phyloP scores from a whole-genome alignment of 2,797 vertebrate genomes.

The Sphaeramia orbicularis region DNA sequence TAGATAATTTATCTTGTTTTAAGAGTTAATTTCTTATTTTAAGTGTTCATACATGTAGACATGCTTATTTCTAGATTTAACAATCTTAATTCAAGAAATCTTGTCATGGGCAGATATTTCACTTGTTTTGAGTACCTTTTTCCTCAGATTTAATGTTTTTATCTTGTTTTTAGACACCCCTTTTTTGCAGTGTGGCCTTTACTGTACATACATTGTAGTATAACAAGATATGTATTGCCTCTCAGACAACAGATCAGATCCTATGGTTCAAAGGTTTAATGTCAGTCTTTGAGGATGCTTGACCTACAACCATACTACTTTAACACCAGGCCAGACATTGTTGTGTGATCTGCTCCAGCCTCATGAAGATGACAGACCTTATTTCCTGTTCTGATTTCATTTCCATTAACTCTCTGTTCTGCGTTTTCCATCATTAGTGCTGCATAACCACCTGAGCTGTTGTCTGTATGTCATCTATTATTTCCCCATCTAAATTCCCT shows the following conservation, averaged over 20 bases:
- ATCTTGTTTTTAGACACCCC: too few relatives aligned
- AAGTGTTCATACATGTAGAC: too few relatives aligned
- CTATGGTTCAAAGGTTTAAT: not conserved
- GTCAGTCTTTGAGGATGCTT: conserved; percentile 11
- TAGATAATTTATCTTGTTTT: too few relatives aligned
- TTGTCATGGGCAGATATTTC: too few relatives aligned
- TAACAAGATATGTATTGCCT: not conserved
- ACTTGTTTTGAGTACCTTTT: too few relatives aligned
- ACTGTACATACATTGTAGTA: not conserved
- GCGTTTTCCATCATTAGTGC: conserved; percentile 71
- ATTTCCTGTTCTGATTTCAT: conserved; percentile 72
- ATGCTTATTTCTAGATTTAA: too few relatives aligned
- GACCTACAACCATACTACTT: conserved; percentile 19
- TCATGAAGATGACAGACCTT: conserved; percentile 41
- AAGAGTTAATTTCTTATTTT: too few relatives aligned
- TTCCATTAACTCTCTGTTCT: conserved; percentile 66
- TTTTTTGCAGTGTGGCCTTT: not conserved
- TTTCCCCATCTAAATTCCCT: conserved; percentile 76
- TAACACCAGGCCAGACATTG: conserved; percentile 43
- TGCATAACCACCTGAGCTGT: conserved; percentile 67
- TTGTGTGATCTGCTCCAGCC: conserved; percentile 29
- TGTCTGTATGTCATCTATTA: conserved; percentile 80
- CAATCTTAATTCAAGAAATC: too few relatives aligned
- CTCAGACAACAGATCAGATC: not conserved
- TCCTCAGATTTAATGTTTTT: too few relatives aligned